Evolutionary conservation across 2,797 vertebrate species (phyloP).

Genomic region (Chaenodraco wilsoni): DNA sequence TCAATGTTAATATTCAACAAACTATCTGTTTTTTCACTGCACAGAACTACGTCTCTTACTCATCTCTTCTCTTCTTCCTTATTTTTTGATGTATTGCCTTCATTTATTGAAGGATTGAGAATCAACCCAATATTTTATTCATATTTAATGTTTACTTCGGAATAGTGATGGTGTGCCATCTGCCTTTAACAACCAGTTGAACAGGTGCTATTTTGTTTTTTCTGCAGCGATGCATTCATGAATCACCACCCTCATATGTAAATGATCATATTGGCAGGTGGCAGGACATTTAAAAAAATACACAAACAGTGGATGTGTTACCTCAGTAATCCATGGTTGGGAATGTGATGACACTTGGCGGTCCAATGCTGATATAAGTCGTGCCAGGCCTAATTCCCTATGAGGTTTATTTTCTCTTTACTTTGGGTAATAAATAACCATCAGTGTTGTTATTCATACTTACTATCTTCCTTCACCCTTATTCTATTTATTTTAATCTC

Average conservation of each 20-base stretch:
- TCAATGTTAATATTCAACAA: neutral
- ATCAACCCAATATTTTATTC: constrained; percentile 16
- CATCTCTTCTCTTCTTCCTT: neutral
- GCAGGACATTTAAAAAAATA: constrained; percentile 27
- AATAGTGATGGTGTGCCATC: constrained; percentile 47
- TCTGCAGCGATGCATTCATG: constrained; percentile 30
- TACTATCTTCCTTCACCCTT: constrained; percentile 17
- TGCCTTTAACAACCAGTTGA: constrained; percentile 52
- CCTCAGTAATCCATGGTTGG: constrained; percentile 29
- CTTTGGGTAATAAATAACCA: constrained; percentile 34
- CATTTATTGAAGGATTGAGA: constrained; percentile 15
- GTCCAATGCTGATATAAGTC: constrained; percentile 14
- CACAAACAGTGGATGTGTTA: constrained; percentile 22
- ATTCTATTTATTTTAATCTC: constrained; percentile 35
- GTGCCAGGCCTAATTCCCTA: neutral
- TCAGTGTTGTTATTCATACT: constrained; percentile 3
- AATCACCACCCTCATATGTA: constrained; percentile 54
- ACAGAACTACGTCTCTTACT: neutral
- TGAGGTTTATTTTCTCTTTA: neutral
- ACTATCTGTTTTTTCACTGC: neutral
- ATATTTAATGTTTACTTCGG: constrained; percentile 33
- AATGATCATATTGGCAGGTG: constrained; percentile 60
- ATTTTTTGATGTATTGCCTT: constrained; percentile 9
- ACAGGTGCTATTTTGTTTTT: constrained; percentile 57
- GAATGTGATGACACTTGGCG: constrained; percentile 15